These are phyloP conservation scores for Lucilia sericata DNA, from an alignment of 1,140 invertebrate genomes.

Conservation along the genomic window DNA sequence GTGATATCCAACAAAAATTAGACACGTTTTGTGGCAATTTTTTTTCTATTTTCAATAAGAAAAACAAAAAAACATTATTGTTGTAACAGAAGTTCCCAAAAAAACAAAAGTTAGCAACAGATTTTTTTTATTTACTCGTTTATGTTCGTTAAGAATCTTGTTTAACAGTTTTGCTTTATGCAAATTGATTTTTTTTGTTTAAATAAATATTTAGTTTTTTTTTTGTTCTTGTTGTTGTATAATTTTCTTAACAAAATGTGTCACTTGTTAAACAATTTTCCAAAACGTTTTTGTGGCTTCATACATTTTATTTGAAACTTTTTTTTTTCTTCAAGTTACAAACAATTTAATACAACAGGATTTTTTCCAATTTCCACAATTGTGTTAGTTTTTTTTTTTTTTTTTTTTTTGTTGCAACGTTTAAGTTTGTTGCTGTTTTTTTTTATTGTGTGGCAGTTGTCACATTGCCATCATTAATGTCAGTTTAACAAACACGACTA, in stretches of 20 bases:
- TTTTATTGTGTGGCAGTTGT: conserved; percentile 26
- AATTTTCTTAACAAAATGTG: conserved; percentile 27
- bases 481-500: conserved; percentile 29
- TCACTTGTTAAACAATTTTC: conserved; percentile 29
- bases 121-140: neutral
- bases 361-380: neutral
- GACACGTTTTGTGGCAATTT: conserved; percentile 1
- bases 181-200: conserved; percentile 29
- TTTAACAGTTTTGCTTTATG: conserved; percentile 40
- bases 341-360: neutral
- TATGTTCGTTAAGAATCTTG: conserved; percentile 34
- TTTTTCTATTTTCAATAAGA: neutral
- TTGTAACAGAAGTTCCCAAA: neutral
- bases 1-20: conserved; percentile 15
- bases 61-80: neutral
- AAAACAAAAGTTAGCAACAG: neutral
- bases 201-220: neutral
- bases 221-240: neutral
- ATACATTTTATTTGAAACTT: neutral
- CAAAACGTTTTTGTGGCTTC: neutral
- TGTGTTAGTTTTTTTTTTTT: neutral
- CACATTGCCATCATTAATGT: conserved; percentile 26
- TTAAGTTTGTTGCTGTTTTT: neutral
- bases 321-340: neutral
- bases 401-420: neutral